Base-by-base conservation (phyloP, 2,797 vertebrate genomes). In the Gymnothorax javanicus region DNA sequence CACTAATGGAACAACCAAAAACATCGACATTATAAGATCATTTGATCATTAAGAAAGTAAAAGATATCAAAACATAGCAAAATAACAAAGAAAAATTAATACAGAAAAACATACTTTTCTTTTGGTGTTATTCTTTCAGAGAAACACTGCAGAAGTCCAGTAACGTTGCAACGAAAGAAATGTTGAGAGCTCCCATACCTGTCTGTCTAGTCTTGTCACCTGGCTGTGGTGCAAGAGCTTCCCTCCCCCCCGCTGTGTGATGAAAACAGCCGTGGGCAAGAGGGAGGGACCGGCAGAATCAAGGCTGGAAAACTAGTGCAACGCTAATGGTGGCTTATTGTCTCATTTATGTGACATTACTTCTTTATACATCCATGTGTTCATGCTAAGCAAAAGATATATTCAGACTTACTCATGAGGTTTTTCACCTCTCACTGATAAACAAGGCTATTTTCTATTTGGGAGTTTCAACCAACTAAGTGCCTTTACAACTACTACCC, bases 111-210 rank as follows among this genome's bases (percentile, higher is more conserved):
- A 11, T 81, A 81, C 77, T 54, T 81, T 7, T 9, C 77, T n/a
- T 81, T 54, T n/a, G 23, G 56, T 54, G 52, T 9, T 20, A 25
- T 56, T 81, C 50, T 81, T 23, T 81, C 50, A 81, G 52, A n/a
- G 52, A n/a, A 52, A 50, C 33, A 77, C 15, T 17, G 23, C 73
- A 27, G 73, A 77, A 81, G 11, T 25, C 25, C 11, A 9, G 11
- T 56, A 83, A 83, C 33, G 6, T 27, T 59, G 56, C 81, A 7
- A 17, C 23, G 54, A 82, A 27, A 82, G 81, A 82, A 25, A 27
- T 54, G 17, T 5, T 60, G 82, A 27, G 56, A 83, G 33, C 25
- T 83, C 25, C 82, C 82, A 60, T 83, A 83, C 82, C 82, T 60
- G 82, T 83, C 82, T 27, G 50, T 83, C 50, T 25, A 2, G 52